Base-by-base conservation (phyloP, 2,797 vertebrate species). In the Hydrophis major region DNA sequence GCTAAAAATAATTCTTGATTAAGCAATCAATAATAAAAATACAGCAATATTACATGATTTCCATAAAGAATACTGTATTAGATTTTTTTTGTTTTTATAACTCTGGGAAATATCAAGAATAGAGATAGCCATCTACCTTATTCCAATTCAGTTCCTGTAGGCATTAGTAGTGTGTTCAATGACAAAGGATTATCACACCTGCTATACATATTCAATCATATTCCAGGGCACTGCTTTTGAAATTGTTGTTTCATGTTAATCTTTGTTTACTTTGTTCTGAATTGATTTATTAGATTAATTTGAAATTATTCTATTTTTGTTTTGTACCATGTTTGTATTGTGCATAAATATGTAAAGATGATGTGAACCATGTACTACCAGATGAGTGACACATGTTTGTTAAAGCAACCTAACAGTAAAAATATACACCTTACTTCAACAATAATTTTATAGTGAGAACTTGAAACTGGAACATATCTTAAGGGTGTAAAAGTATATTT, bases 1-100 rank as follows among this genome's bases (percentile, higher is more conserved):
- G 11, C 32, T 37, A 63, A 61, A 50, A 63, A 37, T 91, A n/a
- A 61, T 59, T 42, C 16, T 89, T 63, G 61, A 53, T 61, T 32
- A 37, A 53, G n/a, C n/a, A 50, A 22, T 13, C 12, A 32, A 22
- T 53, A 86, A 86, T 57, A 50, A 61, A 60, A 61, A 61, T 87
- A 87, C 18, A 87, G 10, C 47, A 92, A 94, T 63, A 53, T 5
- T 90, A 69, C 89, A 92, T 37, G 87, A 89, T 94, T 94, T 96
- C 93, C 90, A 18, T 0, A 18, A 66, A 37, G 86, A 32, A 69
- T 55, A 66, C 14, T 25, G 7, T 61, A 27, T n/a, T 87, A 92
- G 89, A 93, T 95, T 69, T 86, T 86, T 95, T 57, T 57, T 42
- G 16, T 90, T 92, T 50, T n/a, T 22, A 88, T 83, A 1, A 86